phyloP scores from a whole-genome alignment of 2,113 vertebrate genomes.

The Menidia beryllina region DNA sequence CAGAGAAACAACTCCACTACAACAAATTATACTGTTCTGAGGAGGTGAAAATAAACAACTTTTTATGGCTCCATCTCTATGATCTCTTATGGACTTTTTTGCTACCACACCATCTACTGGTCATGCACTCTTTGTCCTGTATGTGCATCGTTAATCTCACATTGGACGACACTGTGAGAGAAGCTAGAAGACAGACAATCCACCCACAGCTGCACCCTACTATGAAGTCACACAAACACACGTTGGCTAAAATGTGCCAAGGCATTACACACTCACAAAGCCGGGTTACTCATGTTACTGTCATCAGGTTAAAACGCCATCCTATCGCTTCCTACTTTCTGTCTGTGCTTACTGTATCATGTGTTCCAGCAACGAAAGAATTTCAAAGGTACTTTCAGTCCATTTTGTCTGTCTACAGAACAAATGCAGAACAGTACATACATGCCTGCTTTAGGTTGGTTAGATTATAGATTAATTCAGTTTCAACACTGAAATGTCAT shows the following conservation, averaged over 20 bases:
- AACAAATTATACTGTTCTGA: conserved; percentile 56
- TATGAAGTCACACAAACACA: not conserved
- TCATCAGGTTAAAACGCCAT: conserved; percentile 8
- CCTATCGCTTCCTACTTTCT: conserved; percentile 19
- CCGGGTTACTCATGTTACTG: conserved; percentile 11
- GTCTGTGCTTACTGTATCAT: not conserved
- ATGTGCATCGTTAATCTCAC: conserved; percentile 31
- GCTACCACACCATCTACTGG: conserved; percentile 26
- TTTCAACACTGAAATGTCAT: not conserved
- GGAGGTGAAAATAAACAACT: conserved; percentile 1
- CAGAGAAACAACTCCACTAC: conserved; percentile 51
- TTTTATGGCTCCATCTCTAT: conserved; percentile 31
- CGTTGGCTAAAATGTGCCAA: too few relatives aligned
- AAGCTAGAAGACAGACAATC: conserved; percentile 15
- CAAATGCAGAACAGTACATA: not conserved
- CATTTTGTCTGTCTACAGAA: conserved; percentile 4
- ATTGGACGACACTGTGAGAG: conserved; percentile 38
- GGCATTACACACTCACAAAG: not conserved
- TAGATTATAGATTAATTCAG: too few relatives aligned
- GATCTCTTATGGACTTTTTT: not conserved
- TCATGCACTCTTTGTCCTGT: conserved; percentile 16
- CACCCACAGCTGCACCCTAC: conserved; percentile 26
- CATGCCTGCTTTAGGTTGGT: not conserved
- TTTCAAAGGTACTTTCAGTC: too few relatives aligned
- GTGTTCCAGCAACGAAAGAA: not conserved